Evolutionary conservation across 2,888 invertebrate genomes (phyloP), one percentile per base, ranked within the genome.

Genomic region (Xanthia togata): DNA sequence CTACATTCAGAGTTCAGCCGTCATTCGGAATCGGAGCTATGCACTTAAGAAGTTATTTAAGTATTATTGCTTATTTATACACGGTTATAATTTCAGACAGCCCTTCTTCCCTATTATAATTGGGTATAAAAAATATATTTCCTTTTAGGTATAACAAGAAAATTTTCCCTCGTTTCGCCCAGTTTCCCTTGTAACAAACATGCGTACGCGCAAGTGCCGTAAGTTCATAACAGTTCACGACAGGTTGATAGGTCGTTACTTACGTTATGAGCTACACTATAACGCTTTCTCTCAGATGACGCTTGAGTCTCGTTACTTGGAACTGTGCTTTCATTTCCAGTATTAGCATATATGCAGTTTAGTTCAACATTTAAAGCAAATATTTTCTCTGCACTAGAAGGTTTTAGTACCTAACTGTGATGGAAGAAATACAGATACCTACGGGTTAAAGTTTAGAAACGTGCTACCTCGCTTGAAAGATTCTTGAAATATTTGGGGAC

Each of bases 211-310:
- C 79, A 55, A 73, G 81, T 82, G 70, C 78, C 83, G 70, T 82
- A 85, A 82, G 85, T 76, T 84, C 72, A 76, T 83, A 85, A 81
- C 82, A 85, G 85, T 70, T 73, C 70, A 60, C 67, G 72, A 81
- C 85, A 76, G 47, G 68, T 75, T 84, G 84, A 83, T 81, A 76
- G 67, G 77, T 73, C 67, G 72, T 68, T 70, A 63, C 82, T 68
- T 67, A 67, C 44, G 38, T 26, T 65, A 69, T 73, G 76, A 71
- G 38, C 59, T 50, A 12, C 65, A 80, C 57, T 72, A 50, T 72
- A 62, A 50, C 73, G 82, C 85, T 83, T 77, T 81, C 85, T 80
- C 82, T 80, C 14, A 60, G 63, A 68, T 67, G 50, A 60, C 47
- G 23, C n/a, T 68, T 12, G 53, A 20, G 35, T 59, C 64, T 75